A percentile compares a stretch with the other conserved stretches of the same genome.
Conservation (phyloP, 1,140 invertebrate genomes). For the Hydropsyche tenuis region DNA sequence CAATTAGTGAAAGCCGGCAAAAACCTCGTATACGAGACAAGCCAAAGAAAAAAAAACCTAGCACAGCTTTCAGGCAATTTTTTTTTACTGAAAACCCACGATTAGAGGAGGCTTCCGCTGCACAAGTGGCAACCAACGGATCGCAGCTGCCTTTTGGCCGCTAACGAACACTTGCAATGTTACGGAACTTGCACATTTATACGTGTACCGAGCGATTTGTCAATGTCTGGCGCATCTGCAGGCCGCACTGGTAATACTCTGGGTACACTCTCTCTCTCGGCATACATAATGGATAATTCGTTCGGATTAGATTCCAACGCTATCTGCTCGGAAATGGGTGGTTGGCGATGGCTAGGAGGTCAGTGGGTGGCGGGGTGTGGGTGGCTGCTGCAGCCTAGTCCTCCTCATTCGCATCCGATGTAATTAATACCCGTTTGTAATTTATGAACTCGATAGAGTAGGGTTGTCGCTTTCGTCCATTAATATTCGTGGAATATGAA, state of each 20-base stretch:
- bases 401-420: not conserved
- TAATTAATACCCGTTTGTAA: constrained; percentile 17
- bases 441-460: constrained; percentile 3
- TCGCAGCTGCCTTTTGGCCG: too few relatives aligned
- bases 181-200: not conserved
- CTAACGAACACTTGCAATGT: constrained; percentile 4
- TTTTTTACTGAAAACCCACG: too few relatives aligned
- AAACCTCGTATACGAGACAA: too few relatives aligned
- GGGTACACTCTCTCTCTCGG: constrained; percentile 16
- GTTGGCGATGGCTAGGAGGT: too few relatives aligned
- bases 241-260: constrained; percentile 20
- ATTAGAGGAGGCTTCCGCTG: too few relatives aligned
- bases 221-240: constrained; percentile 34
- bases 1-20: too few relatives aligned
- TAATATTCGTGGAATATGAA: too few relatives aligned
- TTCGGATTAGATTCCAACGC: constrained; percentile 9
- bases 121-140: too few relatives aligned
- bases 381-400: not conserved
- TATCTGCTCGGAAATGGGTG: too few relatives aligned
- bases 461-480: not conserved
- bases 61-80: too few relatives aligned
- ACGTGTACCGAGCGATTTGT: constrained; percentile 20
- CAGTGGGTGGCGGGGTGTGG: not conserved
- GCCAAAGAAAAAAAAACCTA: too few relatives aligned
- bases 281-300: constrained; percentile 29